Evolutionary conservation across 2,797 vertebrate genomes (phyloP), one percentile per base, ranked within the genome.

Genomic region (Rousettus madagascariensis): DNA sequence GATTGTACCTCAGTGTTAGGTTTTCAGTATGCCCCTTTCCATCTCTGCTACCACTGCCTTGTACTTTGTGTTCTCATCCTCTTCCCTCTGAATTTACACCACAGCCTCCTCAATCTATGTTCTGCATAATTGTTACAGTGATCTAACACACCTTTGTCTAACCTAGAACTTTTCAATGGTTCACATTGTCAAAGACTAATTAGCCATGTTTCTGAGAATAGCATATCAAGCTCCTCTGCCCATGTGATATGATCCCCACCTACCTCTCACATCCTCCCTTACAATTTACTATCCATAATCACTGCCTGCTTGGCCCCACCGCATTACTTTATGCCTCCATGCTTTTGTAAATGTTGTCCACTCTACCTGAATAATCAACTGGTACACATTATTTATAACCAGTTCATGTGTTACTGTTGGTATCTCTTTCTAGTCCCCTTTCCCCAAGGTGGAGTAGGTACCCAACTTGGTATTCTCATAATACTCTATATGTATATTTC

Each of bases 31-130:
- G n/a, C 17, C 28, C 46, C 28, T 87, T 92, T 84, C n/a, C 41
- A 30, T 92, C 89, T 91, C n/a, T 83, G n/a, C 51, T 86, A 7
- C 49, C 30, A 43, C 33, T 72, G 71, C 7, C 13, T 8, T 88
- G 11, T 90, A 7, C 30, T 80, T 51, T 86, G 83, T 38, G 57
- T 24, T 74, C 33, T 93, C 75, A 46, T 86, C 19, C 28, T 90
- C 68, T 91, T 77, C n/a, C n/a, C 72, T 12, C 75, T 86, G 51
- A 30, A 66, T 96, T 86, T 95, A 86, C 90, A 51, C 11, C 46
- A 96, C 43, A 82, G 57, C 26, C 30, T 51, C 55, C 46, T 89
- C 72, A 83, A 74, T 92, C 28, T 43, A n/a, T 74, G 74, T 74
- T 79, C 59, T 87, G 43, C 28, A 61, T 57, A 94, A 79, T 28